Base-by-base conservation (phyloP, 1,140 invertebrate species). In the Eumeta japonica region DNA sequence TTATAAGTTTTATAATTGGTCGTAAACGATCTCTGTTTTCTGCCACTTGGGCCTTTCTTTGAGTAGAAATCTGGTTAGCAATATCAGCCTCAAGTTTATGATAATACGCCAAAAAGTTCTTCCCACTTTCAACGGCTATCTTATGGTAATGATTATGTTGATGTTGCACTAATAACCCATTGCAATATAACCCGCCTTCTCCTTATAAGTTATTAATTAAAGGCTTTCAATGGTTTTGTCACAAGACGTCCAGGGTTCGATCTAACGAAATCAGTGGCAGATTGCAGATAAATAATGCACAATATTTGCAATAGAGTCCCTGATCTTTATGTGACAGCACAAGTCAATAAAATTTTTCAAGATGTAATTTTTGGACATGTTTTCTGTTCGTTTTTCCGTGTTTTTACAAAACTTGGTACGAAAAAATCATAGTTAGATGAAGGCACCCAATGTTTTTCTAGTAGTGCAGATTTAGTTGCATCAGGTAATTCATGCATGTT, bases 181-280 rank as follows among this genome's bases (percentile, higher is more conserved):
- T 30, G n/a, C n/a, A n/a, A n/a, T n/a, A n/a, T n/a, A n/a, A n/a
- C n/a, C n/a, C n/a, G n/a, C n/a, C n/a, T 30, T 30, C 28, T 10
- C 28, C 28, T 5, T 10, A 30, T 12, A 30, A 30, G 28, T 30
- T 30, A n/a, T n/a, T n/a, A n/a, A 30, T 30, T 30, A 30, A 9
- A 30, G 28, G 5, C 5, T 30, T 30, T 30, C 28, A 30, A 5
- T 30, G 28, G 28, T 30, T 30, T 12, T 9, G 7, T 12, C 5
- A 30, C 5, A 30, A 30, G 28, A 30, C 28, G 28, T 30, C 28
- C 28, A 30, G 28, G 12, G n/a, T n/a, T n/a, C n/a, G n/a, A n/a
- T n/a, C n/a, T n/a, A n/a, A n/a, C n/a, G n/a, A n/a, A n/a, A n/a
- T n/a, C n/a, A n/a, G n/a, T n/a, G 28, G 5, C 12, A 9, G 12